Percentiles rank a stretch among this genome's conserved stretches.
phyloP scores from a whole-genome alignment of 2,797 vertebrate genomes.

The Morus bassanus region DNA sequence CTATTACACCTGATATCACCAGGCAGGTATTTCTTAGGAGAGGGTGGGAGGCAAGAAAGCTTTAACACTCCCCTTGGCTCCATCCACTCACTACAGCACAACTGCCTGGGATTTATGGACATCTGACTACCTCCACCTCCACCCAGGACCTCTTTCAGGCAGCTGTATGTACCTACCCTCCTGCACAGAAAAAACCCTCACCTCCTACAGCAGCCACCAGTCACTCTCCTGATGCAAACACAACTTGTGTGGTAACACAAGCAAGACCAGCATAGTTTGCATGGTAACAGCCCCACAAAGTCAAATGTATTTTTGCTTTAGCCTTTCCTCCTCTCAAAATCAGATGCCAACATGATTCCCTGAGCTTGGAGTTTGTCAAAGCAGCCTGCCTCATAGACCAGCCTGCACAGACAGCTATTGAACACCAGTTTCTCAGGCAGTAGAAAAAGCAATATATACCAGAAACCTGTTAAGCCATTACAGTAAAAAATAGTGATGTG shows the following conservation, averaged over 20 bases:
- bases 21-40: neutral
- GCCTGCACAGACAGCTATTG: neutral
- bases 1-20: neutral
- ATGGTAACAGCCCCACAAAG: neutral
- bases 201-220: neutral
- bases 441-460: neutral
- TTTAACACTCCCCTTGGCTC: rapidly evolving
- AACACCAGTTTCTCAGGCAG: neutral
- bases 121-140: neutral
- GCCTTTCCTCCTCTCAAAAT: neutral
- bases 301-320: neutral
- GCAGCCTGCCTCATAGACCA: neutral
- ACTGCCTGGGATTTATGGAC: neutral
- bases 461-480: neutral
- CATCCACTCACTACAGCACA: neutral
- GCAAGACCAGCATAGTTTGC: neutral
- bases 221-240: neutral
- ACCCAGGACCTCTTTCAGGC: neutral
- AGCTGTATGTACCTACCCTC: neutral
- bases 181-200: neutral
- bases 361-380: neutral
- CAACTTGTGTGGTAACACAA: neutral
- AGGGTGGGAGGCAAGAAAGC: neutral
- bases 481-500: neutral
- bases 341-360: neutral